Evolutionary conservation across 2,888 invertebrate species (phyloP), one percentile per base, ranked within the genome.

Genomic region (Cetonia aurata): DNA sequence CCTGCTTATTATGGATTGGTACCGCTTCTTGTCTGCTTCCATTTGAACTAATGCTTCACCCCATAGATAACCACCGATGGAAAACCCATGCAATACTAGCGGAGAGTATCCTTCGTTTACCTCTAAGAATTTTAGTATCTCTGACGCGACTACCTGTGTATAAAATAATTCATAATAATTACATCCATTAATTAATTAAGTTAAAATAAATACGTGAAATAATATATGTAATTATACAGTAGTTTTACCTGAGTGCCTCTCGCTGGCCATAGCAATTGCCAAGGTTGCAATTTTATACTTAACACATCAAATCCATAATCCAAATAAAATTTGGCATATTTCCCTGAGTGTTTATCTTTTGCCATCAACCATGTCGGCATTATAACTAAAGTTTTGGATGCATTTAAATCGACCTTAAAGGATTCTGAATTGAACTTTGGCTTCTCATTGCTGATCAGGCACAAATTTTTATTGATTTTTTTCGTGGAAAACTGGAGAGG

Each of bases 51-150:
- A 88, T 67, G 91, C 89, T 84, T 97, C 96, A 15, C 95, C 94
- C 91, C 93, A 94, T 78, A 96, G 86, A 83, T 96, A 96, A 0
- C 92, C 96, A 1, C 92, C 96, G 0, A 96, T 95, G 0, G 96
- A 96, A 85, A 96, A 96, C 0, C 96, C 96, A 83, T 97, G 96
- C 42, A 96, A 83, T 44, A 95, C 85, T 72, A 95, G 84, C 2
- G 93, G 92, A 19, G 90, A 86, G 69, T 90, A 90, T 66, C 83
- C 81, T 52, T 88, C 86, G 79, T 94, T 93, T 65, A 87, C 86
- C 33, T 90, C 87, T 81, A 96, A 85, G 80, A 95, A 93, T 75
- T 91, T 89, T 31, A 96, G 81, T 31, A 95, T 85, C 76, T 95
- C 92, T 0, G 86, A 87, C 0, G 95, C 93, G 57, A 95, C 89